Evolutionary conservation across 2,888 invertebrate species (phyloP).

Genomic region (Eupithecia pulchellata): DNA sequence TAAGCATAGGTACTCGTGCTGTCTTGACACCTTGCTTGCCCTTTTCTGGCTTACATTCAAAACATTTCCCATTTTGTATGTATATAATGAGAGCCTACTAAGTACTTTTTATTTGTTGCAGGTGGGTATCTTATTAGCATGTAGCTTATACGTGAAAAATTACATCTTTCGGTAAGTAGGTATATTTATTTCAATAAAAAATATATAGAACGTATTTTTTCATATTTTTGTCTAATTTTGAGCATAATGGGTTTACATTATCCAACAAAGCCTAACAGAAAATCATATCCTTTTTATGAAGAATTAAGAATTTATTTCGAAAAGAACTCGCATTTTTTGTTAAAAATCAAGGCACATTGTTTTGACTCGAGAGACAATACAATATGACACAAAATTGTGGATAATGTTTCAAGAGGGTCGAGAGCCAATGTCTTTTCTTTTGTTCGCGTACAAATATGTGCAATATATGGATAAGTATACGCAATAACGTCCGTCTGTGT

Average conservation of each 20-base stretch:
- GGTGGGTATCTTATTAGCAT: conserved; percentile 57
- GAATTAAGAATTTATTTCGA: neutral
- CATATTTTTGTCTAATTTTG: neutral
- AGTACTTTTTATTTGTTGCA: conserved; percentile 67
- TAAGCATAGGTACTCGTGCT: neutral
- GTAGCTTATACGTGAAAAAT: conserved; percentile 9
- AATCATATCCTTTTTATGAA: neutral
- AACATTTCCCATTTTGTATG: neutral
- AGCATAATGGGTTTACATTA: neutral
- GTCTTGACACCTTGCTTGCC: neutral
- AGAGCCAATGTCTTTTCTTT: conserved; percentile 33
- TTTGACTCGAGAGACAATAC: neutral
- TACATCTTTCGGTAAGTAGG: neutral
- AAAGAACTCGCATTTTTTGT: neutral
- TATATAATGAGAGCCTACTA: neutral
- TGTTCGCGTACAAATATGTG: conserved; percentile 21
- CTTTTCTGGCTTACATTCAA: neutral
- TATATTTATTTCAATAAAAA: neutral
- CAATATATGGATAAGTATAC: neutral
- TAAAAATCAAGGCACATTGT: neutral
- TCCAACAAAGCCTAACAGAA: neutral
- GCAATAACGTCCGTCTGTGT: conserved; percentile 34
- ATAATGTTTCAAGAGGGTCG: conserved; percentile 3
- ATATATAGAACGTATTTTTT: neutral
- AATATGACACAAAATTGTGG: neutral